These are phyloP conservation scores for Trisateles emortualis DNA, from an alignment of 2,888 invertebrate genomes.

Conservation along the genomic window DNA sequence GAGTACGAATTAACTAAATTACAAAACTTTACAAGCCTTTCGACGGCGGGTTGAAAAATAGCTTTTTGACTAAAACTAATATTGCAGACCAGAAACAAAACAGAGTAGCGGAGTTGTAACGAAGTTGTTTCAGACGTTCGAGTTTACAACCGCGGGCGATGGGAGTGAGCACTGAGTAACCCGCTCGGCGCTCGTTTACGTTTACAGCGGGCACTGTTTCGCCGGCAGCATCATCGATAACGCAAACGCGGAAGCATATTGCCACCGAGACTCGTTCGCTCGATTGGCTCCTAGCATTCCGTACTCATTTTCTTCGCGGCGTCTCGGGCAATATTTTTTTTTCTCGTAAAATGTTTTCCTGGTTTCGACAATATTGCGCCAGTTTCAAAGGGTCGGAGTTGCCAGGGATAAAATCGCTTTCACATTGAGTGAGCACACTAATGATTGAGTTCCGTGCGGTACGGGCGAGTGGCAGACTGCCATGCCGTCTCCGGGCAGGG, in stretches of 20 bases:
- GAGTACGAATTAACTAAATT: slow-evolving; percentile 83
- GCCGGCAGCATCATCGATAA: slow-evolving; percentile 70
- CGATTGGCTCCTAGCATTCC: slow-evolving; percentile 80
- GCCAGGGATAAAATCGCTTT: slow-evolving; percentile 83
- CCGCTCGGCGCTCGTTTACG: slow-evolving; percentile 63
- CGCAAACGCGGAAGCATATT: slow-evolving; percentile 76
- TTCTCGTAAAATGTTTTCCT: slow-evolving; percentile 81
- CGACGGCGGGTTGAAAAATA: slow-evolving; percentile 82
- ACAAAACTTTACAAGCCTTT: slow-evolving; percentile 84
- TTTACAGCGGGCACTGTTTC: slow-evolving; percentile 61
- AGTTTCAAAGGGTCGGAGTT: slow-evolving; percentile 79
- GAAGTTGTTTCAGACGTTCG: slow-evolving; percentile 79
- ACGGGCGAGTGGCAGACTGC: slow-evolving; percentile 51
- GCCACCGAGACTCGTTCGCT: slow-evolving; percentile 73
- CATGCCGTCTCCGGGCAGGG: slow-evolving; percentile 31
- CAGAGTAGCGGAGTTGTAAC: slow-evolving; percentile 80
- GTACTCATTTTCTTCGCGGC: slow-evolving; percentile 78
- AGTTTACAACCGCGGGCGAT: slow-evolving; percentile 78
- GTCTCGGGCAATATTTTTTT: slow-evolving; percentile 77
- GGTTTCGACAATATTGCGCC: slow-evolving; percentile 85
- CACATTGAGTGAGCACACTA: slow-evolving; percentile 85
- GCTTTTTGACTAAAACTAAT: slow-evolving; percentile 86
- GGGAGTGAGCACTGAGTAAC: slow-evolving; percentile 47
- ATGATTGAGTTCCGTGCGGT: slow-evolving; percentile 84
- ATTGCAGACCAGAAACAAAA: slow-evolving; percentile 82